Evolutionary conservation across 1,140 invertebrate species (phyloP).

Genomic region (Berghia stephanieae): DNA sequence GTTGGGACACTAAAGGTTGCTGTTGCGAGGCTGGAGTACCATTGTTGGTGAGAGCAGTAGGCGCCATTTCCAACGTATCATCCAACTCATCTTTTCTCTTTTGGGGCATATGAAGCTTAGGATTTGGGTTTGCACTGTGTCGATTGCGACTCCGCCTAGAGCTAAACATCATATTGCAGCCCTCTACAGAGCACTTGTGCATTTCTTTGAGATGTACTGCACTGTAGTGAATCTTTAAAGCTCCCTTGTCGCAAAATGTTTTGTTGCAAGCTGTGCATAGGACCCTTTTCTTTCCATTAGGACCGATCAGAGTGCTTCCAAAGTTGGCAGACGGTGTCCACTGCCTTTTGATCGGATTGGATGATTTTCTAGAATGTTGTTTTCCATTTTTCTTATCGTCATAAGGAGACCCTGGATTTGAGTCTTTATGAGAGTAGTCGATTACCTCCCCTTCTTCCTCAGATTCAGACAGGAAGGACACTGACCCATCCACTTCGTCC

Average conservation of each 20-base stretch:
- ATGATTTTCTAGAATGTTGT: slow-evolving; percentile 77
- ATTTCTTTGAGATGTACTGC: slow-evolving; percentile 97
- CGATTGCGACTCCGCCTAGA: slow-evolving; percentile 93
- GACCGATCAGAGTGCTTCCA: slow-evolving; percentile 61
- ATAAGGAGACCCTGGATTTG: slow-evolving; percentile 32
- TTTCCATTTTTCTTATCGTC: slow-evolving; percentile 63
- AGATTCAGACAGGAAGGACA: not conserved
- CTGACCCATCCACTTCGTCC: slow-evolving; percentile 19
- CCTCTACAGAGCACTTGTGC: slow-evolving; percentile 98
- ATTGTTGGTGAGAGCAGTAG: not conserved
- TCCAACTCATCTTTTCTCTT: slow-evolving; percentile 48
- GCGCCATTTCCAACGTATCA: slow-evolving; percentile 15
- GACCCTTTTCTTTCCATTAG: slow-evolving; percentile 81
- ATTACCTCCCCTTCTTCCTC: slow-evolving; percentile 37
- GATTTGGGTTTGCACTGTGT: slow-evolving; percentile 98
- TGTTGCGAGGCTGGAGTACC: slow-evolving; percentile 39
- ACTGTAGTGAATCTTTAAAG: slow-evolving; percentile 98
- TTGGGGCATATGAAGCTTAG: slow-evolving; percentile 95
- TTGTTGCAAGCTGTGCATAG: slow-evolving; percentile 98
- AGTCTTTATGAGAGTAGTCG: slow-evolving; percentile 53
- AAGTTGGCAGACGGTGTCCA: slow-evolving; percentile 80
- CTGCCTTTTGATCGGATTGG: slow-evolving; percentile 88
- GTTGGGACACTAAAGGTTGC: not conserved
- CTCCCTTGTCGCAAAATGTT: slow-evolving; percentile 98
- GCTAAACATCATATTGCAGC: slow-evolving; percentile 99